Evolutionary conservation across 2,797 vertebrate genomes (phyloP).

Genomic region (Florisuga fusca): DNA sequence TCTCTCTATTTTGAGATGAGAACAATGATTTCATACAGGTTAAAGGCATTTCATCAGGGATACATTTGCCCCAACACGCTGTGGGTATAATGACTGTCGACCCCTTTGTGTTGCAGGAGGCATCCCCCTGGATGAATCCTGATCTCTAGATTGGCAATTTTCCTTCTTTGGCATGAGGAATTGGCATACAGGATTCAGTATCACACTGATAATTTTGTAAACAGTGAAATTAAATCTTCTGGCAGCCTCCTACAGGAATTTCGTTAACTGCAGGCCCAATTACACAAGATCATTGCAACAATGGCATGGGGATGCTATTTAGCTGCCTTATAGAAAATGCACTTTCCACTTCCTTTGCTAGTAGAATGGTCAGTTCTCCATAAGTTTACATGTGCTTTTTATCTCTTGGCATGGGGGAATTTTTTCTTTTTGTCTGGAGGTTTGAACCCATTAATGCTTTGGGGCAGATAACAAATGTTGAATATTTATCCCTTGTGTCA

Average conservation of each 20-base stretch:
- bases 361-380: background rate
- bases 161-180: slow-evolving; percentile 28
- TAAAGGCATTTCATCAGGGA: slow-evolving; percentile 21
- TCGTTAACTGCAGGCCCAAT: slow-evolving; percentile 2
- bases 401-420: background rate
- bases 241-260: slow-evolving; percentile 48
- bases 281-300: slow-evolving; percentile 35
- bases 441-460: background rate
- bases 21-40: background rate
- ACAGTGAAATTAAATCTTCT: slow-evolving; percentile 55
- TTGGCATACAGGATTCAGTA: background rate
- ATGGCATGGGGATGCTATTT: background rate
- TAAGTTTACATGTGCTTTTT: background rate
- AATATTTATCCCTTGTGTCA: background rate
- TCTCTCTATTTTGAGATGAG: background rate
- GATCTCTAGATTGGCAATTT: slow-evolving; percentile 16
- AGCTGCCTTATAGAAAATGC: background rate
- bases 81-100: background rate
- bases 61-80: background rate
- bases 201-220: slow-evolving; percentile 45
- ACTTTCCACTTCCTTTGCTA: background rate
- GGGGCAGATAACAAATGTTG: background rate
- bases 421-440: background rate
- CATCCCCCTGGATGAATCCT: background rate
- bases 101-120: background rate